A percentile compares a stretch with the other conserved stretches of the same genome.
These are phyloP conservation scores for Drosophila dunni DNA, from an alignment of 1,140 invertebrate species.

Conservation along the genomic window DNA sequence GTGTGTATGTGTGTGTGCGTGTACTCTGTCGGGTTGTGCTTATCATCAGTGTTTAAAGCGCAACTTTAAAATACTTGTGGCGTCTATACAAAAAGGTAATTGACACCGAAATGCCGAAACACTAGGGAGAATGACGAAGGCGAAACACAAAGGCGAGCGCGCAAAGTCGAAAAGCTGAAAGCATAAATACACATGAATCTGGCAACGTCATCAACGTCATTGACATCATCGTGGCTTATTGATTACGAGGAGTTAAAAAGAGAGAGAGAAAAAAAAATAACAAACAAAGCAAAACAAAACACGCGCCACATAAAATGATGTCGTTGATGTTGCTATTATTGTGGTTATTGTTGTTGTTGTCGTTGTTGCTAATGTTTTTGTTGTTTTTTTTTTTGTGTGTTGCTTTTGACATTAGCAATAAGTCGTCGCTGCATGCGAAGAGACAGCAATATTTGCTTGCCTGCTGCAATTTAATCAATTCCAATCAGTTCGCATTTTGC, in stretches of 20 bases:
- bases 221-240: slow-evolving; percentile 46
- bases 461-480: slow-evolving; percentile 76
- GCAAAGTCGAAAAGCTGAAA: slow-evolving; percentile 24
- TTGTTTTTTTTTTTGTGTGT: not conserved
- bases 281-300: slow-evolving; percentile 10
- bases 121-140: slow-evolving; percentile 12
- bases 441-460: slow-evolving; percentile 34
- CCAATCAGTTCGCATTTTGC: slow-evolving; percentile 55
- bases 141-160: not conserved
- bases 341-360: slow-evolving; percentile 16
- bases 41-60: slow-evolving; percentile 43
- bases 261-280: too few species aligned
- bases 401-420: slow-evolving; percentile 39
- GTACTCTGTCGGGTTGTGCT: slow-evolving; percentile 22
- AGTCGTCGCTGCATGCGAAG: slow-evolving; percentile 16
- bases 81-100: slow-evolving; percentile 41
- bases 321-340: slow-evolving; percentile 18
- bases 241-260: slow-evolving; percentile 12
- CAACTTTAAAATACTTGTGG: slow-evolving; percentile 52
- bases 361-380: slow-evolving; percentile 1
- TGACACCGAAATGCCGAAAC: slow-evolving; percentile 36
- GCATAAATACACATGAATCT: slow-evolving; percentile 36
- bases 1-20: too few species aligned
- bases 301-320: slow-evolving; percentile 41
- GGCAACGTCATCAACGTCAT: slow-evolving; percentile 51